phyloP scores from a whole-genome alignment of 2,888 invertebrate genomes.

The Drosophila gaucha region DNA sequence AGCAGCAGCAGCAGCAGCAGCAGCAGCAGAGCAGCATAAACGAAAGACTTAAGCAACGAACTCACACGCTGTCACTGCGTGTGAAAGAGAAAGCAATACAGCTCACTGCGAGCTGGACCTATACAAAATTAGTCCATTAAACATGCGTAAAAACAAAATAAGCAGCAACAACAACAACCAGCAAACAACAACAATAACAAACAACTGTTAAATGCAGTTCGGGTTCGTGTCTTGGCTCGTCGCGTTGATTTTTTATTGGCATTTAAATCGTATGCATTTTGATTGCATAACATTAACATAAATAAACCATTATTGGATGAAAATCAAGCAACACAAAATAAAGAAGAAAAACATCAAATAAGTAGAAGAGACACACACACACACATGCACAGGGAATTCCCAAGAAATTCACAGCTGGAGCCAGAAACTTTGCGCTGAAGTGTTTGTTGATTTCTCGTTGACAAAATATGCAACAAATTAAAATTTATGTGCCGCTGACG shows the following conservation, averaged over 20 bases:
- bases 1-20: constrained; percentile 21
- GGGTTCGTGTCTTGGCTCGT: constrained; percentile 46
- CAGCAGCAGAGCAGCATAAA: constrained; percentile 25
- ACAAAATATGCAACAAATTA: constrained; percentile 80
- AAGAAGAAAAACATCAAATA: constrained; percentile 12
- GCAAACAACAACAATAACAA: constrained; percentile 44
- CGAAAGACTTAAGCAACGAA: constrained; percentile 76
- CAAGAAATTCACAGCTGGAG: constrained; percentile 84
- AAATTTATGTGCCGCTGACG: constrained; percentile 71
- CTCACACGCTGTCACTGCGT: constrained; percentile 60
- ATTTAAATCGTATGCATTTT: constrained; percentile 82
- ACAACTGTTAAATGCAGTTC: constrained; percentile 65
- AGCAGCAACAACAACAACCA: constrained; percentile 50
- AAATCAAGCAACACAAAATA: constrained; percentile 9
- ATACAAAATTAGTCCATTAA: constrained; percentile 78
- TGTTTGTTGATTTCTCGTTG: constrained; percentile 74
- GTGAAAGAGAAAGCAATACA: constrained; percentile 53
- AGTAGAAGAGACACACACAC: not conserved
- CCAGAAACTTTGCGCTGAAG: constrained; percentile 25
- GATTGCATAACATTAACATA: constrained; percentile 83
- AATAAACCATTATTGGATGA: constrained; percentile 78
- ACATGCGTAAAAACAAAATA: constrained; percentile 74
- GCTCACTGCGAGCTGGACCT: constrained; percentile 18
- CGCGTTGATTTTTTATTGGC: constrained; percentile 81
- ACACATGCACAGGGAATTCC: constrained; percentile 79